Conservation (phyloP, 2,888 invertebrate species). For the Pardosa pseudoannulata region DNA sequence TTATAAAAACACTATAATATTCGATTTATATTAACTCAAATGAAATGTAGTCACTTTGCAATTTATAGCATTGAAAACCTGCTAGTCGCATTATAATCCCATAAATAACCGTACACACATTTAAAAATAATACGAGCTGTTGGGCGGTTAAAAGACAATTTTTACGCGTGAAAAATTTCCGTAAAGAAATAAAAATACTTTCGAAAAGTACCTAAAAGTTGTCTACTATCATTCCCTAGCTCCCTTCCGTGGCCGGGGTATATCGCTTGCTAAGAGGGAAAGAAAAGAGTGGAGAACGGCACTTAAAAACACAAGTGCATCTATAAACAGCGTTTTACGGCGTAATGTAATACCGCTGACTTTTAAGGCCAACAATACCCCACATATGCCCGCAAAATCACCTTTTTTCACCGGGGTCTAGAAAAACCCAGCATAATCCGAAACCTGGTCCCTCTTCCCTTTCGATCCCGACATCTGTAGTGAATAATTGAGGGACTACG, state of each 20-base stretch:
- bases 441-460: slow-evolving; percentile 25
- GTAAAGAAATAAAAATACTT: not conserved
- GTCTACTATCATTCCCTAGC: not conserved
- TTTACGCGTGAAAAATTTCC: not conserved
- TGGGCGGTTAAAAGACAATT: not conserved
- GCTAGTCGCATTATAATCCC: too few species aligned
- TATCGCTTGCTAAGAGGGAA: not conserved
- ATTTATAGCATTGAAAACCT: too few species aligned
- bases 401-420: slow-evolving; percentile 3
- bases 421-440: not conserved
- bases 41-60: too few species aligned
- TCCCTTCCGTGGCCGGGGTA: not conserved
- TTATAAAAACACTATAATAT: too few species aligned
- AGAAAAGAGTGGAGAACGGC: slow-evolving; percentile 33
- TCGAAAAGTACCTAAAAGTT: not conserved
- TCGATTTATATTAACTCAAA: too few species aligned
- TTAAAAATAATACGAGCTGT: too few species aligned
- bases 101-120: too few species aligned
- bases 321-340: slow-evolving; percentile 66
- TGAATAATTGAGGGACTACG: slow-evolving; percentile 65
- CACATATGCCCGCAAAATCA: slow-evolving; percentile 1
- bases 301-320: slow-evolving; percentile 70
- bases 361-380: slow-evolving; percentile 29
- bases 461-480: slow-evolving; percentile 26
- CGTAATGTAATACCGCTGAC: slow-evolving; percentile 48